These are phyloP conservation scores for Oscheius sp. DNA, from an alignment of 2,888 invertebrate genomes.

Conservation along the genomic window DNA sequence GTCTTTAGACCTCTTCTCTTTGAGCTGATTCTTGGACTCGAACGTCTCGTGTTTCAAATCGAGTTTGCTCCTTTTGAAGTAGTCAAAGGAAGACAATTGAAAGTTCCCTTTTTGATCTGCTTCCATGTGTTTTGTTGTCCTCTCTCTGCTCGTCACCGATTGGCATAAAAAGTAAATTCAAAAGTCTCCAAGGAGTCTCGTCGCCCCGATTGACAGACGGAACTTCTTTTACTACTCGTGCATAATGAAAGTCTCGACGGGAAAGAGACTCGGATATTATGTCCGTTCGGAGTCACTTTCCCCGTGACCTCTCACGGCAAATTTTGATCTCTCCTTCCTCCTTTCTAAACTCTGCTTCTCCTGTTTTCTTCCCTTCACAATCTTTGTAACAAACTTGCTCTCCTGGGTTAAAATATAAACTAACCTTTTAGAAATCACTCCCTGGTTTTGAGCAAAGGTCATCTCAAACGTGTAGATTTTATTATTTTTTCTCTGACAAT, in stretches of 20 bases:
- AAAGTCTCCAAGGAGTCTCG: background rate
- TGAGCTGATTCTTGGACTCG: background rate
- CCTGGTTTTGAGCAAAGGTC: no score
- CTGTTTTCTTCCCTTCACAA: background rate
- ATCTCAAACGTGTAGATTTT: no score
- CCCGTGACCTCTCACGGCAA: background rate
- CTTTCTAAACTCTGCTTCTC: background rate
- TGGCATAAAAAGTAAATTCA: background rate
- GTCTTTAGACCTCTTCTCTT: background rate
- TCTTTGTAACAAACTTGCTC: background rate
- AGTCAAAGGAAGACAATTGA: no score
- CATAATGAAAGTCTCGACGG: background rate
- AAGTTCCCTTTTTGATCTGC: background rate
- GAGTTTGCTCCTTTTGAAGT: background rate
- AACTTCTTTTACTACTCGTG: background rate
- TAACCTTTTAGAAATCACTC: no score
- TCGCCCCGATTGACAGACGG: background rate
- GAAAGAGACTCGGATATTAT: background rate
- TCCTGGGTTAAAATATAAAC: no score
- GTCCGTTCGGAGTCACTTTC: background rate
- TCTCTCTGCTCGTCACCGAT: background rate
- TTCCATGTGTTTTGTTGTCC: background rate
- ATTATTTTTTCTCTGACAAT: no score
- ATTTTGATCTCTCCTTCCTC: background rate
- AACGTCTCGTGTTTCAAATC: background rate